Conservation (phyloP, 2,888 invertebrate genomes). For the Diplazon laetatorius region DNA sequence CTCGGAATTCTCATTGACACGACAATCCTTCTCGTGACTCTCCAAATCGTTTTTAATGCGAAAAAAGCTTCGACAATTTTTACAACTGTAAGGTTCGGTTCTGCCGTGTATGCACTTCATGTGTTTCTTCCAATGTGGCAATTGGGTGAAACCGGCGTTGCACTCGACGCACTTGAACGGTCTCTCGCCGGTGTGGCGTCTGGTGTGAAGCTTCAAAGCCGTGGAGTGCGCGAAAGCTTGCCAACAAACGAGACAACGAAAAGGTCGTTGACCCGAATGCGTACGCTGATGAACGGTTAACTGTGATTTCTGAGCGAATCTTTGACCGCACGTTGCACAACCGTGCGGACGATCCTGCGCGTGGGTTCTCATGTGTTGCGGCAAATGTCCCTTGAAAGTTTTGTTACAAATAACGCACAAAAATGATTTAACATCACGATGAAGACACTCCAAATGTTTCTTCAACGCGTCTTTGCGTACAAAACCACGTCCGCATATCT, state of each 20-base stretch:
- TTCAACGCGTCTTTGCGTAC: constrained; percentile 89
- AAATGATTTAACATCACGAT: constrained; percentile 89
- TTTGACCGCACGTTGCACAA: constrained; percentile 90
- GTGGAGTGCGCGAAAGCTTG: constrained; percentile 93
- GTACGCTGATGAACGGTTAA: constrained; percentile 92
- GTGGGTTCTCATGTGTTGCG: constrained; percentile 93
- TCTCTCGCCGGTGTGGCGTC: constrained; percentile 93
- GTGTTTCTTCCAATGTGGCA: constrained; percentile 94
- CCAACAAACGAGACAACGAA: constrained; percentile 91
- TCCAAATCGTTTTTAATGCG: constrained; percentile 90
- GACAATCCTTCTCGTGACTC: constrained; percentile 84
- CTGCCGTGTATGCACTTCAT: constrained; percentile 93
- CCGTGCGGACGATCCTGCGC: constrained; percentile 89
- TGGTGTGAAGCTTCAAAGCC: constrained; percentile 91
- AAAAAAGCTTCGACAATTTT: constrained; percentile 89
- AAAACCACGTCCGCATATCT: constrained; percentile 91
- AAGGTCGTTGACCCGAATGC: constrained; percentile 93
- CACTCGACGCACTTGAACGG: constrained; percentile 88
- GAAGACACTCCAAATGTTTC: constrained; percentile 90
- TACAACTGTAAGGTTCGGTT: constrained; percentile 90
- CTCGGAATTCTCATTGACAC: constrained; percentile 41
- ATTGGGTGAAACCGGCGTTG: constrained; percentile 89
- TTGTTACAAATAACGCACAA: constrained; percentile 92
- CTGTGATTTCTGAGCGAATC: constrained; percentile 93
- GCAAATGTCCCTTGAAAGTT: constrained; percentile 90